A percentile compares a stretch with the other conserved stretches of the same genome.
These are phyloP conservation scores for Momotus momota DNA, from an alignment of 2,797 vertebrate species.

Conservation along the genomic window DNA sequence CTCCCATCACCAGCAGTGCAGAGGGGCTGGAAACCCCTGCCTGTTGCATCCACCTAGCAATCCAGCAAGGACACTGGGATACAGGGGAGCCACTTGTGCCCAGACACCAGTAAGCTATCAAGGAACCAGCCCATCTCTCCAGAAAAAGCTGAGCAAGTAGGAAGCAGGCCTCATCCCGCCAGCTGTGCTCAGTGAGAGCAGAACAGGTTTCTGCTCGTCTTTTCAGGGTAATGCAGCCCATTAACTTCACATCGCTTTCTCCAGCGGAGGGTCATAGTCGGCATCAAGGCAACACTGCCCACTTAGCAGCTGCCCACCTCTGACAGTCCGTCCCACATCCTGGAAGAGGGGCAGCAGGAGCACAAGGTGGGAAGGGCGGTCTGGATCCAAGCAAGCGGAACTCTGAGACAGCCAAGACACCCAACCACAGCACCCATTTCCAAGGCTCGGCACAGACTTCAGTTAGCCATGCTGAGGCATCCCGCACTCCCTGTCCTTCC, in stretches of 20 bases:
- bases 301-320: fast-evolving
- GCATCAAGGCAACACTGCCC: background rate
- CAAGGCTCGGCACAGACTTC: background rate
- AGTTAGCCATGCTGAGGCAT: too few relatives aligned
- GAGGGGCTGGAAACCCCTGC: background rate
- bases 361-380: background rate
- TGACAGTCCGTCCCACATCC: fast-evolving
- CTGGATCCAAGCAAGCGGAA: fast-evolving
- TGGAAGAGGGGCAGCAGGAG: background rate
- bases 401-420: background rate
- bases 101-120: background rate
- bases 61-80: background rate
- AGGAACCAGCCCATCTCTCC: background rate
- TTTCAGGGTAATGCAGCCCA: background rate
- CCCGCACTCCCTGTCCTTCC: background rate
- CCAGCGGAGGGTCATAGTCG: background rate
- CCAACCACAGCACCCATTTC: background rate
- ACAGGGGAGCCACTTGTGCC: background rate
- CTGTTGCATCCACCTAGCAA: background rate
- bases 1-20: background rate
- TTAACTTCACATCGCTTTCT: background rate
- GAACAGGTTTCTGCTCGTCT: background rate
- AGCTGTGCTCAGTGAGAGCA: background rate
- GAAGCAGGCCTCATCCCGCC: background rate
- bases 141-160: background rate